Base-by-base conservation (phyloP, 2,113 vertebrate species). In the Periophthalmus modestus region DNA sequence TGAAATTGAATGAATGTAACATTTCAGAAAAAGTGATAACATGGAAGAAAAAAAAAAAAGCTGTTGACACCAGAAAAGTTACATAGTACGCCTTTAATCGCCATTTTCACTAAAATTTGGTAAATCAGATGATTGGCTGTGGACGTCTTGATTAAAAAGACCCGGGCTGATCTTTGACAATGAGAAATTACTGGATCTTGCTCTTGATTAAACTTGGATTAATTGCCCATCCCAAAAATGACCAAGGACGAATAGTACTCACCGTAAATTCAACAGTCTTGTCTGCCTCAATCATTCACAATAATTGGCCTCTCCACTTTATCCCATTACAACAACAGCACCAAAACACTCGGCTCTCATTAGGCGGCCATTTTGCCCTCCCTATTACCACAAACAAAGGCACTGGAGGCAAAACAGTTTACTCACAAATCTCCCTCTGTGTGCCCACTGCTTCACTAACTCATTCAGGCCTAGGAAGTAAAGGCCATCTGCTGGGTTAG, bases 401-500 rank as follows among this genome's bases (percentile, higher is more conserved):
- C 75, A 88, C 59, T 83, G 89, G 87, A 89, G 89, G 83, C 80
- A 89, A 92, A 90, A 91, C 86, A 92, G 88, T 89, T 92, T 91
- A 80, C 85, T 86, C 91, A 91, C 88, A 90, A 92, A 92, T 89
- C 88, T 89, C 84, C 69, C 72, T 82, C 76, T 90, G 85, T 84
- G 84, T 90, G 85, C 81, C 86, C 85, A 82, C 80, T 90, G 89
- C 79, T 89, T 89, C 87, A 74, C 77, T 88, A 86, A 88, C 83
- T 88, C 71, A 89, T 91, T 93, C 85, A 90, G 66, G 28, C 43
- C 81, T 11, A 70, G 65, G 82, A 89, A 88, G 89, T 73, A 88
- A 91, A 81, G 89, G 85, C 92, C 92, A 93, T 93, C 92, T 93
- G 92, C 90, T 91, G 87, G 77, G 81, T 90, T 89, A 74, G 83